Evolutionary conservation across 2,888 invertebrate genomes (phyloP), one percentile per base, ranked within the genome.

Genomic region (Eueremaeus valkanovi): DNA sequence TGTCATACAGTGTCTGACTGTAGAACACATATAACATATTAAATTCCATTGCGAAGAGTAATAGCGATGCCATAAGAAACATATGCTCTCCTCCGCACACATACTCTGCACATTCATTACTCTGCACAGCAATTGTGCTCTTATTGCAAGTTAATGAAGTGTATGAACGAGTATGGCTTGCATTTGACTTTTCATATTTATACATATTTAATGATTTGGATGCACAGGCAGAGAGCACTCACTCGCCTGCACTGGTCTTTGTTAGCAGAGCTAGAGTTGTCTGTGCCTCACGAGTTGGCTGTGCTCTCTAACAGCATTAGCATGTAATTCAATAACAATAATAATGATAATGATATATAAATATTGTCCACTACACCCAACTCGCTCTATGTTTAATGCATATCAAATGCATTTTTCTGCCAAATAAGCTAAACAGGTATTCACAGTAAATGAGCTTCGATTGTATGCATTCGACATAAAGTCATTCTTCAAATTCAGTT

Each of bases 111-210:
- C 45, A 18, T 16, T 18, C 13, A 18, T n/a, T 18, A 45, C 3
- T 27, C 2, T 63, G 16, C 18, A 63, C 16, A 13, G 16, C 33
- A 63, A 63, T 63, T 63, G 63, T 63, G 63, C 33, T 9, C 63
- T 63, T 63, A 63, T 63, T 31, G 63, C 63, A 31, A 63, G 63
- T 63, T 63, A 63, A 63, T 63, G 63, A 63, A 63, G 63, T 63
- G 63, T 63, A 63, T 63, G 63, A 63, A 63, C 63, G 63, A 63
- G 9, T 63, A 63, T 63, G 63, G 63, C 63, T 63, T 63, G 63
- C 63, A 63, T 63, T 63, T 63, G 63, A 63, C 63, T 63, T 63
- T 33, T 63, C 63, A 63, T 63, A 63, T 63, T 63, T 63, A 63
- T 63, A 63, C 63, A 63, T 63, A 63, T 63, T 63, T 63, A 63